Conservation (phyloP, 2,113 vertebrate genomes). For the Dendropsophus ebraccatus region DNA sequence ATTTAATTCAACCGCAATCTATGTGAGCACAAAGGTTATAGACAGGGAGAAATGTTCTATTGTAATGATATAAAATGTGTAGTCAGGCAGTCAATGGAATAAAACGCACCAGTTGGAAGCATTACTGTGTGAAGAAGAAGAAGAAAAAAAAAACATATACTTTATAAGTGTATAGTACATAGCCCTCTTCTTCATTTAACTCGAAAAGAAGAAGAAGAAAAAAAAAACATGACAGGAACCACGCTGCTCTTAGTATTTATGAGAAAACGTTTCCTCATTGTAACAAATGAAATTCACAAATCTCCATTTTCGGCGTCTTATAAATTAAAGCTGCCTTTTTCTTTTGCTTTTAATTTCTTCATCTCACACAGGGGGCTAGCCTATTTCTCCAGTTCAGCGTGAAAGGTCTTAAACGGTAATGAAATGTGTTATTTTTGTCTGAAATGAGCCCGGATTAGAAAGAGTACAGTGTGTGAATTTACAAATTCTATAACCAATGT, state of each 20-base stretch:
- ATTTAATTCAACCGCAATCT: constrained; percentile 73
- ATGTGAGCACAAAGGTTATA: constrained; percentile 73
- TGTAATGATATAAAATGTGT: constrained; percentile 77
- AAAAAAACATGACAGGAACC: constrained; percentile 57
- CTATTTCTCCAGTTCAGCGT: constrained; percentile 54
- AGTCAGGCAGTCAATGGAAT: constrained; percentile 75
- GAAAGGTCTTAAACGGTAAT: constrained; percentile 48
- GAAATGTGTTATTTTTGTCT: constrained; percentile 57
- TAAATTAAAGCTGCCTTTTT: constrained; percentile 55
- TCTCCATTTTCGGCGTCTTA: constrained; percentile 38
- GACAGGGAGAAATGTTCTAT: constrained; percentile 73
- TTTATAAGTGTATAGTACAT: constrained; percentile 70
- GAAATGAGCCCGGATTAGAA: constrained; percentile 49
- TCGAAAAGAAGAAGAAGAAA: constrained; percentile 68
- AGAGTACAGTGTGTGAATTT: constrained; percentile 43
- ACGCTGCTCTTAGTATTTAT: constrained; percentile 35
- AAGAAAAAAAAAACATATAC: constrained; percentile 61
- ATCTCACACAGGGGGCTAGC: constrained; percentile 43
- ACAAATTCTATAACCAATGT: constrained; percentile 43
- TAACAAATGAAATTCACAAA: constrained; percentile 53
- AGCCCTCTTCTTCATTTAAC: constrained; percentile 69
- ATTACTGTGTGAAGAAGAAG: constrained; percentile 59
- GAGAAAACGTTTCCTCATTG: constrained; percentile 31
- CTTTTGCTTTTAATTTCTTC: constrained; percentile 54
- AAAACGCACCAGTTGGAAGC: constrained; percentile 68